These are phyloP conservation scores for Blastobasis lacticolella DNA, from an alignment of 2,888 invertebrate species.

Conservation along the genomic window DNA sequence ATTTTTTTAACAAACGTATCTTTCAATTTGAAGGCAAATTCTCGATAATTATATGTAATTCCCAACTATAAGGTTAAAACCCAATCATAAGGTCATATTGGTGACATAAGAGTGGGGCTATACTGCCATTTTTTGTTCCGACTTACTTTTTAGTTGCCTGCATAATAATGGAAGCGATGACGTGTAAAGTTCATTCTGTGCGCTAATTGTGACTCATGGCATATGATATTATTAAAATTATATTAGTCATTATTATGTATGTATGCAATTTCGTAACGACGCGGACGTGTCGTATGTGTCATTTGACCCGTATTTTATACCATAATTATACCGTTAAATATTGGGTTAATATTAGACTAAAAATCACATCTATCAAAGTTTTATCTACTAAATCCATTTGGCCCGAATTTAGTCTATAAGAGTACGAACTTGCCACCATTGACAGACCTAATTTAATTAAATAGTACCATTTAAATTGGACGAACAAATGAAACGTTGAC, in stretches of 20 bases:
- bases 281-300: background rate
- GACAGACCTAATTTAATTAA: constrained; percentile 17
- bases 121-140: too few relatives aligned
- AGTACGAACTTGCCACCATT: constrained; percentile 9
- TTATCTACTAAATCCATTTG: constrained; percentile 7
- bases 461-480: constrained; percentile 16
- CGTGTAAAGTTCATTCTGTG: too few relatives aligned
- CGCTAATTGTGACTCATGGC: too few relatives aligned
- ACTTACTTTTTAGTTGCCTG: too few relatives aligned
- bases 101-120: too few relatives aligned
- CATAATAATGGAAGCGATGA: too few relatives aligned
- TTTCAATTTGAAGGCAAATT: too few relatives aligned
- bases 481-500: constrained; percentile 17
- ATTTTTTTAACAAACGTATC: too few relatives aligned
- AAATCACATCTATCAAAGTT: constrained; percentile 10
- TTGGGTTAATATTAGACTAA: background rate
- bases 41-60: too few relatives aligned
- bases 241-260: background rate
- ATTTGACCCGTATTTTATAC: background rate
- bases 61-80: too few relatives aligned
- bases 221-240: background rate
- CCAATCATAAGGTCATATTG: too few relatives aligned
- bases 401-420: constrained; percentile 5
- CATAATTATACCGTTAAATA: background rate
- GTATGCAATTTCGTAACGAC: background rate